Percentiles rank a stretch among this genome's conserved stretches.
Conservation (phyloP, 2,797 vertebrate species). For the Typhlichthys eigenmanni region DNA sequence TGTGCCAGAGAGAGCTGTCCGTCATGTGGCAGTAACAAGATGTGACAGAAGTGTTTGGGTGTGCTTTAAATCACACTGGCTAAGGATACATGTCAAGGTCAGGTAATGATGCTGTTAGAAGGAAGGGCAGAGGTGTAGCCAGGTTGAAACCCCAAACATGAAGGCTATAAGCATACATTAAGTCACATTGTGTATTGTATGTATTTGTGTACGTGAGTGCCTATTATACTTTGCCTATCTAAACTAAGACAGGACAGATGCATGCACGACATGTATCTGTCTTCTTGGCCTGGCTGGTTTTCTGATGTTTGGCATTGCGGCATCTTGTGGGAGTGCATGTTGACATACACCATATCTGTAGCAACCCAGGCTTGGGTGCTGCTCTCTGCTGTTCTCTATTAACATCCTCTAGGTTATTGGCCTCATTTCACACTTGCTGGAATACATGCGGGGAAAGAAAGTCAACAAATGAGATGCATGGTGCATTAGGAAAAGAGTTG, state of each 20-base stretch:
- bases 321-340: conserved; percentile 26
- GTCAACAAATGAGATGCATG: conserved; percentile 14
- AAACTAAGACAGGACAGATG: conserved; percentile 2
- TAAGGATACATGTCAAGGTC: conserved; percentile 53
- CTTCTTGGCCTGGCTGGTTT: conserved; percentile 1
- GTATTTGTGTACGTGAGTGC: background rate
- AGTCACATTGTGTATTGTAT: conserved; percentile 17
- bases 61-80: conserved; percentile 16
- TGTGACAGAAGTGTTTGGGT: conserved; percentile 38
- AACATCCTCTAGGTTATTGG: conserved; percentile 12
- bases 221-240: conserved; percentile 6
- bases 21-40: conserved; percentile 12
- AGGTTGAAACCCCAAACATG: conserved; percentile 20
- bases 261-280: background rate
- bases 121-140: conserved; percentile 31
- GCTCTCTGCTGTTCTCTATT: conserved; percentile 24
- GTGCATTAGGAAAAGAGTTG: conserved; percentile 10
- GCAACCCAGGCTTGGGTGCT: conserved; percentile 19
- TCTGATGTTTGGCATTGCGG: conserved; percentile 2
- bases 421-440: conserved; percentile 11
- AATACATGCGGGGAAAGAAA: conserved; percentile 4
- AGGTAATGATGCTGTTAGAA: conserved; percentile 55
- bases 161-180: background rate
- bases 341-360: conserved; percentile 27
- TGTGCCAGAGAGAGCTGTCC: conserved; percentile 13